phyloP scores from a whole-genome alignment of 30 jellyfish, hydroid and myxozoan species.

The Hydractinia echinata region DNA sequence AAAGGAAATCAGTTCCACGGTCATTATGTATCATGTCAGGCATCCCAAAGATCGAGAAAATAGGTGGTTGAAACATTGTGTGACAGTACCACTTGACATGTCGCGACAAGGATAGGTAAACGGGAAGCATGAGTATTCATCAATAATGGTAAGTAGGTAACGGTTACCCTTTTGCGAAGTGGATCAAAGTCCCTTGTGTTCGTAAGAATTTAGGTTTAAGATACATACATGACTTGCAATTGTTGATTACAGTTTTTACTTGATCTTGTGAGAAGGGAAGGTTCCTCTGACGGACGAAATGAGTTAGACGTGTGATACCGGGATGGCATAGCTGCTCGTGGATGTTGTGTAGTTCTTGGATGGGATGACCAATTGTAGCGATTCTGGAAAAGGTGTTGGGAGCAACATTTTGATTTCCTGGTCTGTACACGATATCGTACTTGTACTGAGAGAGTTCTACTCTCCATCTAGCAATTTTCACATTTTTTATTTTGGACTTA shows the following conservation, averaged over 20 bases:
- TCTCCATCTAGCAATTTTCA: conserved; percentile 41
- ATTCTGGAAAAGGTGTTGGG: conserved; percentile 44
- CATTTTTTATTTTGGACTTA: conserved; percentile 41
- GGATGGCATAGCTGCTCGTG: conserved; percentile 73
- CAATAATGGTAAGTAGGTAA: conserved; percentile 48
- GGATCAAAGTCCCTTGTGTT: too few relatives aligned
- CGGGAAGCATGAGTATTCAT: conserved; percentile 67
- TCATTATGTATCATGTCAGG: too few relatives aligned
- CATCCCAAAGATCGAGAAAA: not conserved
- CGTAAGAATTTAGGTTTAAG: conserved; percentile 23
- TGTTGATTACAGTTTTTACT: not conserved
- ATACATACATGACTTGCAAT: not conserved
- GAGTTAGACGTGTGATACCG: conserved; percentile 58
- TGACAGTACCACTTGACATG: conserved; percentile 39
- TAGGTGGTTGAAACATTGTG: conserved; percentile 23
- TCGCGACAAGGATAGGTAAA: conserved; percentile 52
- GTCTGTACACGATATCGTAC: conserved; percentile 48
- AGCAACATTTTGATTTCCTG: conserved; percentile 45
- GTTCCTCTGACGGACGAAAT: conserved; percentile 29
- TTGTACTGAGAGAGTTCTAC: conserved; percentile 52
- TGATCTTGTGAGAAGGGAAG: conserved; percentile 21
- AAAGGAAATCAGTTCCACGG: conserved; percentile 15
- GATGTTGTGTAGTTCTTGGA: too few relatives aligned
- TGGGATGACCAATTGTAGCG: too few relatives aligned
- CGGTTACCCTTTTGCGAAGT: conserved; percentile 27